phyloP scores from a whole-genome alignment of 2,888 invertebrate genomes.

The Syritta pipiens region DNA sequence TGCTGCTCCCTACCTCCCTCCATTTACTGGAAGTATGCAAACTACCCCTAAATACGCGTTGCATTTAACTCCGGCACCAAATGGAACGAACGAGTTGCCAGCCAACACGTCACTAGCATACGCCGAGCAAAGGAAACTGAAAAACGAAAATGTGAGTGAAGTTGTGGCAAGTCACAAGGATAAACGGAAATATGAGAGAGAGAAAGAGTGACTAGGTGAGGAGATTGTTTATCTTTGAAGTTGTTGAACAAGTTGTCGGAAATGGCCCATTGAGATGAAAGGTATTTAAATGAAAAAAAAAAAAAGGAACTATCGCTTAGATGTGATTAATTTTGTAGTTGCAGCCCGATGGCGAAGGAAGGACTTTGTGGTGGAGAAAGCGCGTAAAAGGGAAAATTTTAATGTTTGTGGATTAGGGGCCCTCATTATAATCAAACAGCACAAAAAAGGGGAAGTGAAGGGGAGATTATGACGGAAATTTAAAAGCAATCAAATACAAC shows the following conservation, averaged over 20 bases:
- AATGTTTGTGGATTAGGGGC: too few species aligned
- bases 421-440: too few species aligned
- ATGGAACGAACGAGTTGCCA: constrained; percentile 24
- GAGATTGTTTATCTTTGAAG: constrained; percentile 31
- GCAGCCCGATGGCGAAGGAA: too few species aligned
- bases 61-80: constrained; percentile 39
- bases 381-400: too few species aligned
- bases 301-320: constrained; percentile 27
- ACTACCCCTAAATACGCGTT: constrained; percentile 19
- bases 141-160: constrained; percentile 39
- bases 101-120: constrained; percentile 47
- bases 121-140: constrained; percentile 26
- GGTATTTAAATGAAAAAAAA: constrained; percentile 29
- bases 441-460: too few species aligned
- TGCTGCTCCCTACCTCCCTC: background rate
- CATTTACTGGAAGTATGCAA: constrained; percentile 7
- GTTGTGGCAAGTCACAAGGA: constrained; percentile 39
- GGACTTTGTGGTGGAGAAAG: too few species aligned
- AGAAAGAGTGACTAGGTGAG: constrained; percentile 12
- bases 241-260: constrained; percentile 49
- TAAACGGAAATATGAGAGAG: constrained; percentile 27
- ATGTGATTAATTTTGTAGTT: constrained; percentile 48
- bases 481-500: too few species aligned
- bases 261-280: constrained; percentile 45
- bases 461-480: too few species aligned